A percentile compares a stretch with the other conserved stretches of the same genome.
Conservation (phyloP, 2,797 vertebrate genomes). For the Neosilurus hyrtlii region DNA sequence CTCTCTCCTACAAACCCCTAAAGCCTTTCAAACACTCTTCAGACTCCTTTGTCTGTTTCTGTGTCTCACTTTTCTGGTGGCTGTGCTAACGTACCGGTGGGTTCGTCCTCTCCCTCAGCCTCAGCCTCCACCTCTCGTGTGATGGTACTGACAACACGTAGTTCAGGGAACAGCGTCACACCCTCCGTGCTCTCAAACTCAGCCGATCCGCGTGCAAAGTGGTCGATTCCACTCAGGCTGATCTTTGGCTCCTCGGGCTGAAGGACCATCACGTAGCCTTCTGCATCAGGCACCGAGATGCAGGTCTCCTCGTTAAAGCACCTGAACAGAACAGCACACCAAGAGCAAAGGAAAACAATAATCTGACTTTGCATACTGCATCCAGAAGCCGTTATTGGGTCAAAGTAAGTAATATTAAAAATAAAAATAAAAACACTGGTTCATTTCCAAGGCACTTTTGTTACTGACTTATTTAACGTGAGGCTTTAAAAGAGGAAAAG, state of each 20-base stretch:
- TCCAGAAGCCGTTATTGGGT: not conserved
- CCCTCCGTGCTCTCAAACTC: slow-evolving; percentile 92
- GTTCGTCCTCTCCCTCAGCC: slow-evolving; percentile 82
- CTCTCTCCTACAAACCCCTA: not conserved
- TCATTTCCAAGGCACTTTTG: not conserved
- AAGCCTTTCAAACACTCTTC: slow-evolving; percentile 1
- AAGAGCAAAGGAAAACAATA: not conserved
- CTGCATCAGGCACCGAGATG: slow-evolving; percentile 79
- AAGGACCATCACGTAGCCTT: slow-evolving; percentile 92
- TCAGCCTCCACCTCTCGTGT: slow-evolving; percentile 90
- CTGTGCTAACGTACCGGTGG: slow-evolving; percentile 77
- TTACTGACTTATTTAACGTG: not conserved
- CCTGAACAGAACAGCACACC: slow-evolving; percentile 60
- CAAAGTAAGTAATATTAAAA: not conserved
- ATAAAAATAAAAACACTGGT: not conserved
- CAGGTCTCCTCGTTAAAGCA: slow-evolving; percentile 89
- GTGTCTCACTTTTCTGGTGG: not conserved
- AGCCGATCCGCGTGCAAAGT: slow-evolving; percentile 90
- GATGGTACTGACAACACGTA: slow-evolving; percentile 95
- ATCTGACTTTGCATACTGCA: not conserved
- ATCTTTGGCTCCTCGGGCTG: slow-evolving; percentile 97
- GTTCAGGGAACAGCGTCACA: slow-evolving; percentile 90
- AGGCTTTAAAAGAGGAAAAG: not conserved
- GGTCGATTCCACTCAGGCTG: slow-evolving; percentile 93
- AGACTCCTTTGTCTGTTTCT: not conserved